Base-by-base conservation (phyloP, 2,113 vertebrate species). In the Lucifuga dentata region DNA sequence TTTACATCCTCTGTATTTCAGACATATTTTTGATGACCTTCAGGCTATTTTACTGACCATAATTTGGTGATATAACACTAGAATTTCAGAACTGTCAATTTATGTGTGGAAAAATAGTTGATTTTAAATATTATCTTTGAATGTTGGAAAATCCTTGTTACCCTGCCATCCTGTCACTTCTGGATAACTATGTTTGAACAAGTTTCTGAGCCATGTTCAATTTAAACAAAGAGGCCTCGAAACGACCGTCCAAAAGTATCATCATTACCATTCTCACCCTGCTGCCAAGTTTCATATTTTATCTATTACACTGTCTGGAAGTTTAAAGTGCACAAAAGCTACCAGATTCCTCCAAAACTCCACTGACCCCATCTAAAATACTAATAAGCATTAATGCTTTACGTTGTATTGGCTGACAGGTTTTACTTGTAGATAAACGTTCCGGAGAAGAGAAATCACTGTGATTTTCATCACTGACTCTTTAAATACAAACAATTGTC, bases 221-320 rank as follows among this genome's bases (percentile, higher is more conserved):
- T 78, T 89, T 69, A 83, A 88, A 89, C 83, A 88, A 81, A 83
- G 78, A 79, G 67, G 57, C 78, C 78, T 85, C 57, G 16, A 61
- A 56, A 35, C 1, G 1, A 45, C 48, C n/a, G 29, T 85, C 85
- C 86, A 88, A 89, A 82, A 84, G 84, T 76, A 87, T 85, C 83
- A 89, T 86, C 80, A 86, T 89, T 88, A 89, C 77, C 73, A 83
- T 85, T 72, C 69, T 72, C 52, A 8, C 50, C 29, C 49, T 32
- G 53, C 65, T 12, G 85, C 84, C 82, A 89, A 77, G 73, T 79
- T 78, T 83, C 72, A 85, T 80, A 86, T 83, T 89, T 84, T 78
- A 89, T 85, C 75, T 80, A 71, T 87, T 72, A 71, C 77, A 75
- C 73, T 69, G 69, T 81, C 86, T 88, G 88, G 78, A 80, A 68